Evolutionary conservation across 2,797 vertebrate genomes (phyloP).

Genomic region (Hylomyscus alleni): DNA sequence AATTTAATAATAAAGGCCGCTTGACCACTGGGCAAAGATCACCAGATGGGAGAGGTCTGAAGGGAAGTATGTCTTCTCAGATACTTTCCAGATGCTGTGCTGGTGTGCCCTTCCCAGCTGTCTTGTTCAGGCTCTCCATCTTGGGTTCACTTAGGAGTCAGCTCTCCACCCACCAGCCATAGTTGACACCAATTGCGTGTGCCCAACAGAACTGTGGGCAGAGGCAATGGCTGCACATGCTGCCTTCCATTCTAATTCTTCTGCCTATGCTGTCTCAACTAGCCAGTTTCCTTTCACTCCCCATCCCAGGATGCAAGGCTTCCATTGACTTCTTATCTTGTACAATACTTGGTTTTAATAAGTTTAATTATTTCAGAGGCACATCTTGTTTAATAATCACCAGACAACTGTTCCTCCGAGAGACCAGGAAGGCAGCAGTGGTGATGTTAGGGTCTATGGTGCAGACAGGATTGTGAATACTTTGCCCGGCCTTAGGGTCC

Average conservation of each 20-base stretch:
- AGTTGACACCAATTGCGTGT: neutral
- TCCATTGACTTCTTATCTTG: neutral
- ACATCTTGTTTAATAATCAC: neutral
- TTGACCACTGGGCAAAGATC: slow-evolving; percentile 40
- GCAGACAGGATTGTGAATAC: neutral
- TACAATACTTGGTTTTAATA: neutral
- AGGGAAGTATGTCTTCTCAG: neutral
- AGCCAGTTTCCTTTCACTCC: neutral
- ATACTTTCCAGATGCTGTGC: neutral
- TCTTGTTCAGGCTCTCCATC: neutral
- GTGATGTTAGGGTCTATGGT: neutral
- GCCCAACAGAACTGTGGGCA: neutral
- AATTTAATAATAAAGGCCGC: slow-evolving; percentile 18
- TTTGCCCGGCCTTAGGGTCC: neutral
- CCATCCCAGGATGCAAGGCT: neutral
- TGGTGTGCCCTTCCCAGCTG: neutral
- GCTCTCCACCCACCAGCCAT: neutral
- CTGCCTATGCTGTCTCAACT: neutral
- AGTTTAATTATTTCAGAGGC: neutral
- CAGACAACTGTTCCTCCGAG: neutral
- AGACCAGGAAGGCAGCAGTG: neutral
- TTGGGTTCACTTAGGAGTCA: neutral
- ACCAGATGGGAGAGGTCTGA: slow-evolving; percentile 22
- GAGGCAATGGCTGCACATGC: neutral
- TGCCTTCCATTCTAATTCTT: neutral